phyloP scores from a whole-genome alignment of 2,113 vertebrate genomes.

The Xenopus laevis region DNA sequence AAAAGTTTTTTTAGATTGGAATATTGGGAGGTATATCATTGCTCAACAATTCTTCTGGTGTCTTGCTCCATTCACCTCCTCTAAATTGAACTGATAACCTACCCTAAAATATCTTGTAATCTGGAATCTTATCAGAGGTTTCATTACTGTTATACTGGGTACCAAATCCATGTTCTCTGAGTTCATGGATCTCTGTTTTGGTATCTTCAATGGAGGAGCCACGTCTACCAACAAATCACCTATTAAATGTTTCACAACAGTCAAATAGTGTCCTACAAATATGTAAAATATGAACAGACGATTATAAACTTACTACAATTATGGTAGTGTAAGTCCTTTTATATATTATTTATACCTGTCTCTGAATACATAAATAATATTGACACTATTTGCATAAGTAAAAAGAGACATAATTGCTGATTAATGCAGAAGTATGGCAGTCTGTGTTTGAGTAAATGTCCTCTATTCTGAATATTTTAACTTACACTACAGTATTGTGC shows the following conservation, averaged over 20 bases:
- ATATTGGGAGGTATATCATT: no score
- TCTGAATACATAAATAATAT: conserved; percentile 22
- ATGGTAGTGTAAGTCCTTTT: conserved; percentile 1
- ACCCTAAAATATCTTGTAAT: no score
- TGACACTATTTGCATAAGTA: background rate
- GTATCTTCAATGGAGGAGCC: background rate
- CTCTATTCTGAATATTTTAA: conserved; percentile 1
- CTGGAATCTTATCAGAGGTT: no score
- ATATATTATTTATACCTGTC: conserved; percentile 17
- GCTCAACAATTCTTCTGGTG: no score
- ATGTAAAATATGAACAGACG: conserved; percentile 14
- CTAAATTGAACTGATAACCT: no score
- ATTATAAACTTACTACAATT: conserved; percentile 20
- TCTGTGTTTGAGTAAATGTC: conserved; percentile 6
- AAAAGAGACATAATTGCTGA: conserved; percentile 6
- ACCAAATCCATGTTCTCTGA: no score
- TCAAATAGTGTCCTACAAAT: background rate
- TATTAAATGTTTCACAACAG: no score
- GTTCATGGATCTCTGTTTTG: no score
- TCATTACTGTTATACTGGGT: no score
- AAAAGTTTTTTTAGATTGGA: no score
- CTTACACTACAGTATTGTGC: background rate
- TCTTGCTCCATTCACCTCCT: no score
- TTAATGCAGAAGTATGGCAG: background rate
- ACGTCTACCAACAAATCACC: background rate